Base-by-base conservation (phyloP, 2,888 invertebrate genomes). In the Drosophila prolongata region DNA sequence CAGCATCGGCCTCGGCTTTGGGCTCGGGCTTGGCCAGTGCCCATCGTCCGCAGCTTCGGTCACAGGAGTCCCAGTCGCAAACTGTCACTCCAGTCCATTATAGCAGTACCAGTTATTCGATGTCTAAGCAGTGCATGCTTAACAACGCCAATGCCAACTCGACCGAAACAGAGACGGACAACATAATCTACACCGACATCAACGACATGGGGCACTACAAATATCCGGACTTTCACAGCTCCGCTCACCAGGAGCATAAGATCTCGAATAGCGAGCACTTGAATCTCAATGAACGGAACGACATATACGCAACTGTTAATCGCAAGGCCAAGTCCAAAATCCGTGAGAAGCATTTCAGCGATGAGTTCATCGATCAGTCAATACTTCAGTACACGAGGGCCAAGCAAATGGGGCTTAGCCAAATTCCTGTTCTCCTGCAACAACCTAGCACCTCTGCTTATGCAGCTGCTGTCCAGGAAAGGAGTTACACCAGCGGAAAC, bases 91-190 rank as follows among this genome's bases (percentile, higher is more conserved):
- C 91, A 91, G 91, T 89, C 90, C 92, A 90, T 92, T 92, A 92
- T 92, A 92, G 92, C 92, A 92, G 90, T 92, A 92, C 92, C 86
- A 92, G 87, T 89, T 92, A 90, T 92, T 92, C 91, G 92, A 92
- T 92, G 92, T 92, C 92, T 92, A 92, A 92, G 78, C 91, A 91
- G 84, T 90, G 90, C 80, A 90, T 92, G 89, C 87, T 91, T 37
- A 91, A 91, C 76, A 91, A 91, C 74, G 91, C 89, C 71, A 90
- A 90, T 79, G 91, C 89, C 77, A 90, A 90, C 88, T 92, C 92
- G 69, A 92, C 91, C 53, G 91, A 92, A 87, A 92, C 92, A 69
- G 91, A 92, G 85, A 91, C 92, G 60, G 92, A 92, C 80, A 92
- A 92, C 77, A 91, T 92, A 72, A 92, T 92, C 57, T 92, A 92